A percentile compares a stretch with the other conserved stretches of the same genome.
Evolutionary conservation across 2,797 vertebrate species (phyloP).

Genomic region (Trichosurus vulpecula): DNA sequence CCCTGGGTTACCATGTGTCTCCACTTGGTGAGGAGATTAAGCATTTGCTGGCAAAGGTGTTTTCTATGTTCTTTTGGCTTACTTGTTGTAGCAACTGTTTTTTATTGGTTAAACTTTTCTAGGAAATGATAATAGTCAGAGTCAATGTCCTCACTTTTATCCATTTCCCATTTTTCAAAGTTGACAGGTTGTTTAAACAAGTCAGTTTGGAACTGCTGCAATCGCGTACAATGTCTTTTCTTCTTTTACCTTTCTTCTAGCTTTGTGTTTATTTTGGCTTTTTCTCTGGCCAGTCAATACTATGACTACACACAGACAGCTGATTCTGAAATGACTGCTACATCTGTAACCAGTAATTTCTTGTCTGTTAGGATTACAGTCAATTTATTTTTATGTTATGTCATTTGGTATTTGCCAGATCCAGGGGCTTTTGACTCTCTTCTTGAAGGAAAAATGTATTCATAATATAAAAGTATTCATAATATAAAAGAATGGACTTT

Average conservation of each 20-base stretch:
- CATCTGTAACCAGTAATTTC: conserved; percentile 5
- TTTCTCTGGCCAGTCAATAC: neutral
- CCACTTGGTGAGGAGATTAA: neutral
- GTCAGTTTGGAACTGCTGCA: neutral
- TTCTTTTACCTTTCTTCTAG: neutral
- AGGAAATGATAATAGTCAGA: neutral
- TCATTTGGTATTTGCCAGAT: neutral
- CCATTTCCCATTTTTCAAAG: neutral
- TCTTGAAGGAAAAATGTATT: neutral
- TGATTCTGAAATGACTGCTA: neutral
- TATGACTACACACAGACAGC: neutral
- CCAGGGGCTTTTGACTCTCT: neutral
- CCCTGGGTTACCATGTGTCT: neutral
- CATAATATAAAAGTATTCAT: neutral
- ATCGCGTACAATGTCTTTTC: neutral
- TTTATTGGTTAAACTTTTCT: conserved; percentile 1
- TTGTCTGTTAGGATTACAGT: neutral
- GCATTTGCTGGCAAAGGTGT: conserved; percentile 1
- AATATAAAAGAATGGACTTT: neutral
- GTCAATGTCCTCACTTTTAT: neutral
- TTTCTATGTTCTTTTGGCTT: neutral
- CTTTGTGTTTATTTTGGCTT: neutral
- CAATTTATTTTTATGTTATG: conserved; percentile 2
- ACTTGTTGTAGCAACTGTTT: conserved; percentile 1
- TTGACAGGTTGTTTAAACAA: conserved; percentile 2